A percentile compares a stretch with the other conserved stretches of the same genome.
Conservation (phyloP, 2,797 vertebrate species). For the Heteromormyrus szaboi region DNA sequence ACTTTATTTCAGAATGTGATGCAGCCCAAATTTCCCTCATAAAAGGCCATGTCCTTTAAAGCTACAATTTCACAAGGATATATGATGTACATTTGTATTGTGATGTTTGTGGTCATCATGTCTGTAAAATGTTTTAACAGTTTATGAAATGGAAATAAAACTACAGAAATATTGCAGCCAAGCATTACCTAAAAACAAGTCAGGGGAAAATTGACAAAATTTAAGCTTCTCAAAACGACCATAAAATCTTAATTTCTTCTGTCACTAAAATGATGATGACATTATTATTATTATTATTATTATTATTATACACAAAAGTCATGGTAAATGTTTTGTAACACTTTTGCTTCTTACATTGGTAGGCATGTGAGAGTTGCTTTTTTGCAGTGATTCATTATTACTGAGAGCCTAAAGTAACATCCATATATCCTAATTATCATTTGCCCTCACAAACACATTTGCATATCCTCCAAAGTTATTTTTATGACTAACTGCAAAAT, state of each 20-base stretch:
- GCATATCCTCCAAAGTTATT: constrained; percentile 10
- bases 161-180: not conserved
- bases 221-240: not conserved
- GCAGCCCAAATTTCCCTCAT: not conserved
- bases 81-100: not conserved
- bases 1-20: not conserved
- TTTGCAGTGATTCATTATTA: constrained; percentile 2
- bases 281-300: not conserved
- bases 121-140: not conserved
- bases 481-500: not conserved
- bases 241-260: not conserved
- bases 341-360: not conserved
- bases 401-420: not conserved
- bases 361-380: not conserved
- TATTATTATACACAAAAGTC: not conserved
- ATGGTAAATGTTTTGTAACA: not conserved
- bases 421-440: constrained; percentile 13
- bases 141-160: not conserved
- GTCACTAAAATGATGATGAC: not conserved
- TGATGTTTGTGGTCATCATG: not conserved
- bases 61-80: not conserved
- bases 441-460: constrained; percentile 15
- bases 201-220: not conserved
- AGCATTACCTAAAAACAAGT: not conserved
- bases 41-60: not conserved